phyloP scores from a whole-genome alignment of 1,140 invertebrate species.

The Brachionus rotundiformis region DNA sequence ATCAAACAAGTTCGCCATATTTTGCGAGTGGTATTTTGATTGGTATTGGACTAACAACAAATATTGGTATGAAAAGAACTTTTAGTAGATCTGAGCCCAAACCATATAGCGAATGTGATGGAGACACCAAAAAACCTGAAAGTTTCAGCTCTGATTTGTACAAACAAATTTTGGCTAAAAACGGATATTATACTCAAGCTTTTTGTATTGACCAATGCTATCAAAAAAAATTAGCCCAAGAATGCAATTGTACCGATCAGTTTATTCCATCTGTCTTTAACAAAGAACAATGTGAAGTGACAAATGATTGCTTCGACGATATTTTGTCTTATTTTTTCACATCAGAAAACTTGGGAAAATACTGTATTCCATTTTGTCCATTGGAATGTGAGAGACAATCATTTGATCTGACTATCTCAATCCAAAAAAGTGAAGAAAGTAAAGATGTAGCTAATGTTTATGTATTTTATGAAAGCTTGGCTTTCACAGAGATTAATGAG shows the following conservation, averaged over 20 bases:
- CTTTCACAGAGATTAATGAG: background rate
- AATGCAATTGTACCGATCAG: background rate
- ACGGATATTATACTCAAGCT: background rate
- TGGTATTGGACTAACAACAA: background rate
- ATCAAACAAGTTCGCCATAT: background rate
- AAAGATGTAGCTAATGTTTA: background rate
- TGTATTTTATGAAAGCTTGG: constrained; percentile 28
- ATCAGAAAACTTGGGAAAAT: background rate
- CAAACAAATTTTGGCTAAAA: background rate
- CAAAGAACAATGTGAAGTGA: background rate
- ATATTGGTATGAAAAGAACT: background rate
- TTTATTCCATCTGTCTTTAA: background rate
- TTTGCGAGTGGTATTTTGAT: background rate
- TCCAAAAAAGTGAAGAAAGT: background rate
- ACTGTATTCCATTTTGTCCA: background rate
- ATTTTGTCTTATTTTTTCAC: background rate
- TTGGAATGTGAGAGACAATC: background rate
- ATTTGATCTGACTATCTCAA: background rate
- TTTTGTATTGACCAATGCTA: constrained; percentile 8
- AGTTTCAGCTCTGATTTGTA: background rate
- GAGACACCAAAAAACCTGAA: background rate
- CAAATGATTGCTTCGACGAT: background rate
- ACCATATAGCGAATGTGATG: constrained; percentile 26
- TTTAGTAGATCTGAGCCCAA: background rate
- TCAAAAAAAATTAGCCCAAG: background rate